Percentiles rank a stretch among this genome's conserved stretches.
Conservation (phyloP, 2,797 vertebrate species). For the Oryzias dopingdopingensis region DNA sequence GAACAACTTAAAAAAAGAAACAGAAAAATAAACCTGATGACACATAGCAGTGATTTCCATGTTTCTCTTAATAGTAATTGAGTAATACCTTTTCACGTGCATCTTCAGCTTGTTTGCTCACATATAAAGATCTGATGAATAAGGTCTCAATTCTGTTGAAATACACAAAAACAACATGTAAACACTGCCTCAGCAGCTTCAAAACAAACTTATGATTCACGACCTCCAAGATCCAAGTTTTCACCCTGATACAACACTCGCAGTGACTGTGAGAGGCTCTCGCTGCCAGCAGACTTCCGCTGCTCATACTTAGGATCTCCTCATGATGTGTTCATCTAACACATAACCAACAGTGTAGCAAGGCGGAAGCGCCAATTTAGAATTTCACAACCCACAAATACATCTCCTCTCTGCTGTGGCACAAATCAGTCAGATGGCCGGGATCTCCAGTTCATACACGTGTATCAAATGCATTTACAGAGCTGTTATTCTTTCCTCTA, state of each 20-base stretch:
- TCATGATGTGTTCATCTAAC: slow-evolving; percentile 19
- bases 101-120: too few species aligned
- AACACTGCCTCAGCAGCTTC: slow-evolving; percentile 34
- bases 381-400: slow-evolving; percentile 34
- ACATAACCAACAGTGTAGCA: slow-evolving; percentile 11
- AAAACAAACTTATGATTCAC: slow-evolving; percentile 39
- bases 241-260: slow-evolving; percentile 11
- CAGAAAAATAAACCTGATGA: too few species aligned
- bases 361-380: slow-evolving; percentile 23
- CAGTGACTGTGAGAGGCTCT: slow-evolving; percentile 6
- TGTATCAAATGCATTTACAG: slow-evolving; percentile 14
- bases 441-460: slow-evolving; percentile 16
- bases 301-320: slow-evolving; percentile 40
- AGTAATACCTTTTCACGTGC: too few species aligned
- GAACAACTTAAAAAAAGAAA: too few species aligned
- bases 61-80: too few species aligned
- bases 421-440: slow-evolving; percentile 29
- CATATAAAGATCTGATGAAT: neutral
- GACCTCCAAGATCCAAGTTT: slow-evolving; percentile 36
- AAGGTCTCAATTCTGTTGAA: slow-evolving; percentile 32
- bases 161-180: slow-evolving; percentile 40
- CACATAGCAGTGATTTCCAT: too few species aligned
- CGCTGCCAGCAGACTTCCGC: slow-evolving; percentile 32
- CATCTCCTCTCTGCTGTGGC: slow-evolving; percentile 31
- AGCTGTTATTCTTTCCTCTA: slow-evolving; percentile 11